Evolutionary conservation across 1,140 invertebrate species (phyloP), one percentile per base, ranked within the genome.

Genomic region (Hyles vespertilio): DNA sequence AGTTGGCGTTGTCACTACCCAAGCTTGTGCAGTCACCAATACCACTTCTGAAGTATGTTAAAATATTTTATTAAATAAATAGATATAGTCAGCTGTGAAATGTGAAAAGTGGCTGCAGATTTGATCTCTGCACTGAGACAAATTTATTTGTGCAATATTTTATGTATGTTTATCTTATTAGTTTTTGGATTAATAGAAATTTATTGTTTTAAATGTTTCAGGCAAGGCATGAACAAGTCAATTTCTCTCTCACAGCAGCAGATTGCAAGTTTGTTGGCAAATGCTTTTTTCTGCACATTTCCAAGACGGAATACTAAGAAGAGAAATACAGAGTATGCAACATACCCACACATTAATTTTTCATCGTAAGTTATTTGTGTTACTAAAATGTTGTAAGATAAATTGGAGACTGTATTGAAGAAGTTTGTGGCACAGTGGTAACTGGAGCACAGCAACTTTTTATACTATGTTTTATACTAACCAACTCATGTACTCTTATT

Each of bases 241-340:
- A 57, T 92, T 47, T 90, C 90, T 1, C 57, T 92, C 11, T 96
- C 93, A 70, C 97, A 98, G 77, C 89, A 94, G 51, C 98, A 99
- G 91, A 93, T 97, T 52, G 93, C 96, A 3, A 94, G 93, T 75
- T 85, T 99, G 43, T 81, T 99, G 57, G 97, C 97, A 1, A 99
- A 99, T 91, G 97, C 96, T 22, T 99, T 99, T 87, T 94, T 99
- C 59, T 99, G 96, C 84, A 99, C 98, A 56, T 99, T 98, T 90
- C 97, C 97, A 7, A 90, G 94, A 60, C 89, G 96, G 58, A 96
- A 95, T 78, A 91, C 92, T 0, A 89, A 84, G 1, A 93, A 92
- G 77, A 85, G 82, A 4, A 89, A 92, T 44, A 93, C 93, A 3
- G 93, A 95, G 79, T 95, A 95, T 81, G 79, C 88, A n/a, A 91